phyloP scores from a whole-genome alignment of 2,888 invertebrate species.

The Brachyptera risi region DNA sequence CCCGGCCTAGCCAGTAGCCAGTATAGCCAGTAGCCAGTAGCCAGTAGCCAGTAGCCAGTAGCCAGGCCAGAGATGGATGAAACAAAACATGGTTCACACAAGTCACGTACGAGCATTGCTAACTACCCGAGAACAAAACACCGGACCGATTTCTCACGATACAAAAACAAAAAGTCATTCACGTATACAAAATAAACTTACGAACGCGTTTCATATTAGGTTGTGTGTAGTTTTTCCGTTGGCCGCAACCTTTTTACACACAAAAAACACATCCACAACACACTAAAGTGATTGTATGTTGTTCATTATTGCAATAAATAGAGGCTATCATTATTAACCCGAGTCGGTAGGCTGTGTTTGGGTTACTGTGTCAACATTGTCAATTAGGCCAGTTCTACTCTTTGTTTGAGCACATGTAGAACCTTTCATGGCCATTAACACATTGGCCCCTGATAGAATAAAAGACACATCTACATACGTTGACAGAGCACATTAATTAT shows the following conservation, averaged over 20 bases:
- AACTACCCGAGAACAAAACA: neutral
- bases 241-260: neutral
- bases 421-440: conserved; percentile 2
- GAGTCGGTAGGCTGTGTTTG: neutral
- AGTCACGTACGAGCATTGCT: neutral
- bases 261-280: conserved; percentile 12
- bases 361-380: conserved; percentile 14
- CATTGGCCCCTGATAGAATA: neutral
- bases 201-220: too few relatives aligned
- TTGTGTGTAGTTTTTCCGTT: too few relatives aligned
- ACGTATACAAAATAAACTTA: too few relatives aligned
- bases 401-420: neutral
- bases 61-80: too few relatives aligned
- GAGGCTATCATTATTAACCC: too few relatives aligned
- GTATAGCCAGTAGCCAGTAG: too few relatives aligned
- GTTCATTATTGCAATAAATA: too few relatives aligned
- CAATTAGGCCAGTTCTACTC: conserved; percentile 15
- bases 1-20: too few relatives aligned
- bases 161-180: conserved; percentile 17
- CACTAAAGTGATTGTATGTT: too few relatives aligned
- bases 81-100: too few relatives aligned
- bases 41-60: too few relatives aligned
- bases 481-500: conserved; percentile 6
- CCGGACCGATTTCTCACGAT: conserved; percentile 7
- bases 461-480: conserved; percentile 5